Conservation (phyloP, 2,797 vertebrate species). For the Peromyscus melanophrys region DNA sequence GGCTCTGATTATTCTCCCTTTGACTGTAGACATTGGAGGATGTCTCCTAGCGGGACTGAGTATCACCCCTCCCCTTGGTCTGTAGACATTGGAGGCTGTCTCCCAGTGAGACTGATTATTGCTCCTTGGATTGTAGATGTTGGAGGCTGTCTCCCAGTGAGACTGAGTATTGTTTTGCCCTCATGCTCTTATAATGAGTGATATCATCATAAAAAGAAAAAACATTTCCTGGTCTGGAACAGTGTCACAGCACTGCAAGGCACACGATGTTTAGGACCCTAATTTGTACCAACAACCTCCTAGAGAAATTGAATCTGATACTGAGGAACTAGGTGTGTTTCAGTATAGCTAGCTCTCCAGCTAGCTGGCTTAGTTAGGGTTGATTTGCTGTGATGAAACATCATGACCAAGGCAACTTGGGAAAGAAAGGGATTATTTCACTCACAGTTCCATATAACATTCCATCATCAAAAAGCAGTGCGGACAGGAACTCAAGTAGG, state of each 20-base stretch:
- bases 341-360: neutral
- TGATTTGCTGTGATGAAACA: neutral
- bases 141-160: neutral
- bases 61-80: neutral
- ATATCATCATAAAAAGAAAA: constrained; percentile 59
- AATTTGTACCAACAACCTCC: neutral
- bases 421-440: neutral
- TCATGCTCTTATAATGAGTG: neutral
- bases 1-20: neutral
- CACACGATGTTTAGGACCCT: constrained; percentile 23
- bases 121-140: neutral
- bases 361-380: too few species aligned
- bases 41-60: neutral
- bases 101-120: neutral
- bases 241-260: constrained; percentile 47
- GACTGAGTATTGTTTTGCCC: constrained; percentile 21
- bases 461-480: neutral
- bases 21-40: neutral
- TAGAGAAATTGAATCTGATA: constrained; percentile 37
- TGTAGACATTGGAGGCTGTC: neutral
- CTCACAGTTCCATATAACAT: neutral
- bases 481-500: neutral
- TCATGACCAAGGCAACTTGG: neutral
- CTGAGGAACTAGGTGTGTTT: neutral
- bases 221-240: neutral